Conservation (phyloP, 2,888 invertebrate species). For the Clusia tigrina region DNA sequence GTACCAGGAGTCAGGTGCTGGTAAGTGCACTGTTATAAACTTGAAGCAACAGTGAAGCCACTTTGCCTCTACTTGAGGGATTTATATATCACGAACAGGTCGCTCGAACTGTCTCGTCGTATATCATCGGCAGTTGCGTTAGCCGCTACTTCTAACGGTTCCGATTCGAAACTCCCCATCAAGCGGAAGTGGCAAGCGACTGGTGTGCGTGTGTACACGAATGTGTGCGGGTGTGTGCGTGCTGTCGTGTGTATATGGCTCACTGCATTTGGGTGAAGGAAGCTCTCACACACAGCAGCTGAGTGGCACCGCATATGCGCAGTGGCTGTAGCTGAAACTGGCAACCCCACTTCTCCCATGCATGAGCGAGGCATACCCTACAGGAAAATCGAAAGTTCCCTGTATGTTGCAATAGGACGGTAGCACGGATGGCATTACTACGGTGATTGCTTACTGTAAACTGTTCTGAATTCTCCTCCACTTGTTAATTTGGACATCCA, state of each 20-base stretch:
- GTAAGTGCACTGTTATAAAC: slow-evolving; percentile 54
- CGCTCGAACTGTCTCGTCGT: slow-evolving; percentile 1
- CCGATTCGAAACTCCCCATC: slow-evolving; percentile 29
- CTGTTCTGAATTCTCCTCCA: too few species aligned
- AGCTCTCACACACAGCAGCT: slow-evolving; percentile 27
- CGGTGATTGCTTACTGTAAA: too few species aligned
- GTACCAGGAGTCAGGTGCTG: slow-evolving; percentile 22
- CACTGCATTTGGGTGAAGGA: slow-evolving; percentile 4
- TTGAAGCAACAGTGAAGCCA: slow-evolving; percentile 58
- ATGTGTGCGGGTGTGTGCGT: slow-evolving; percentile 12
- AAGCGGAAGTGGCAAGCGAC: slow-evolving; percentile 37
- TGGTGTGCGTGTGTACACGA: not conserved
- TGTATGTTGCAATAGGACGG: too few species aligned
- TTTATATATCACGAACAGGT: slow-evolving; percentile 50
- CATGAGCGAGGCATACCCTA: too few species aligned
- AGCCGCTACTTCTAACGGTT: slow-evolving; percentile 36
- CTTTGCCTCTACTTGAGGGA: slow-evolving; percentile 47
- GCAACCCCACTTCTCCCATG: too few species aligned
- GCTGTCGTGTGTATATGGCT: slow-evolving; percentile 9
- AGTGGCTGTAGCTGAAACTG: too few species aligned
- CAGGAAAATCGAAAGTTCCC: too few species aligned
- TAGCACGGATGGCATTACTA: too few species aligned
- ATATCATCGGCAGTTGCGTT: slow-evolving; percentile 18
- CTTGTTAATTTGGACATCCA: too few species aligned
- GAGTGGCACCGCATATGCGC: slow-evolving; percentile 35